A percentile compares a stretch with the other conserved stretches of the same genome.
These are phyloP conservation scores for Semicossyphus pulcher DNA, from an alignment of 2,113 vertebrate genomes.

Conservation along the genomic window DNA sequence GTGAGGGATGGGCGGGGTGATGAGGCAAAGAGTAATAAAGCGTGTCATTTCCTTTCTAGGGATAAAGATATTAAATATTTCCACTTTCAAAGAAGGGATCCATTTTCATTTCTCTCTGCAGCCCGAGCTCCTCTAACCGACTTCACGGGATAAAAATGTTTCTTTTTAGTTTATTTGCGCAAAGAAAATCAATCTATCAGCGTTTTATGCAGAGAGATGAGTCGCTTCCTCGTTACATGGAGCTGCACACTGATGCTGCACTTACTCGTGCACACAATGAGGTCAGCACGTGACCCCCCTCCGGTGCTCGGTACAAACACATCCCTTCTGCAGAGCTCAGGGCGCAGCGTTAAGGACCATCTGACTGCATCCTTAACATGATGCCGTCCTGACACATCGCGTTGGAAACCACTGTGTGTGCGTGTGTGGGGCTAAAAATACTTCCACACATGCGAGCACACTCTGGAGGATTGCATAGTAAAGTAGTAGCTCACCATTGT, in stretches of 20 bases:
- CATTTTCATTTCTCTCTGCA: conserved; percentile 56
- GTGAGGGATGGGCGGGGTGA: conserved; percentile 16
- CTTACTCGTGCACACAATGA: conserved; percentile 83
- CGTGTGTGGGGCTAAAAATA: conserved; percentile 72
- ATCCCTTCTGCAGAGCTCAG: conserved; percentile 73
- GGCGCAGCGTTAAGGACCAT: conserved; percentile 65
- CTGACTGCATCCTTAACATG: conserved; percentile 72
- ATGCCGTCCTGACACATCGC: conserved; percentile 64
- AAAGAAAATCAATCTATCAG: conserved; percentile 77
- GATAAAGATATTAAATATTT: conserved; percentile 78
- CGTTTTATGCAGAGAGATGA: conserved; percentile 54
- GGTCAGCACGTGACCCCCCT: conserved; percentile 84
- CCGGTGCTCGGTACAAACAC: conserved; percentile 65
- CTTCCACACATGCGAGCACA: conserved; percentile 35
- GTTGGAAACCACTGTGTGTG: conserved; percentile 33
- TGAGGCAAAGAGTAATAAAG: conserved; percentile 73
- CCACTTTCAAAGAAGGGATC: conserved; percentile 46
- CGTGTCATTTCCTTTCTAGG: conserved; percentile 71
- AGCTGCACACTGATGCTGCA: conserved; percentile 52
- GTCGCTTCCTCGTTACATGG: conserved; percentile 52
- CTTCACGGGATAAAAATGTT: conserved; percentile 45
- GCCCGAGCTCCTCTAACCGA: conserved; percentile 23
- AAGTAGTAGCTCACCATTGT: conserved; percentile 13
- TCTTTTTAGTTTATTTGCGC: conserved; percentile 58
- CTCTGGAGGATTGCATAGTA: conserved; percentile 48